Base-by-base conservation (phyloP, 1,140 invertebrate species). In the Drosophila busckii region DNA sequence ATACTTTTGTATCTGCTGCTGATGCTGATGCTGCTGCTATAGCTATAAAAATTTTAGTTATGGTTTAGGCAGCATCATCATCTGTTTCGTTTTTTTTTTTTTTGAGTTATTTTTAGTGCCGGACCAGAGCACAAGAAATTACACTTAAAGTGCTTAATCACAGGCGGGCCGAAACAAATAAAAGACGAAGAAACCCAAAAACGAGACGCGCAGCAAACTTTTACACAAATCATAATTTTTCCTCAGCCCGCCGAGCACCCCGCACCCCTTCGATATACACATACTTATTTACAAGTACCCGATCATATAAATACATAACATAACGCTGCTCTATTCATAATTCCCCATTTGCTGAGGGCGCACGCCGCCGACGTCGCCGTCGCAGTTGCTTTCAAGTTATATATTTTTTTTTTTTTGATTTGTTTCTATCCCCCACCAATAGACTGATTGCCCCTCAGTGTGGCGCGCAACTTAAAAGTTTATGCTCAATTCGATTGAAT, bases 101-200 rank as follows among this genome's bases (percentile, higher is more conserved):
- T 38, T 38, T 41, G 42, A 48, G 62, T 62, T 80, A 82, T 82
- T 82, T 73, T 65, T 82, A 82, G 71, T 70, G 45, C 40, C 15
- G 26, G 5, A 70, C 35, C 50, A 56, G 41, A 56, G 53, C 31
- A 58, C 26, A 32, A 19, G 12, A 19, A 69, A 80, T 80, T 80
- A 80, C 73, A 82, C 73, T 80, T 82, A 78, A 78, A 80, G 73
- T 80, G 75, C 73, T 80, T 80, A 80, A 80, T 80, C 73, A 80
- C 59, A 68, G 64, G 40, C 56, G 29, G n/a, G 25, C 34, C 42
- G n/a, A n/a, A n/a, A n/a, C n/a, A n/a, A n/a, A n/a, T 28, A 28
- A 42, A 26, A 42, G 25, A 41, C 13, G 23, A n/a, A n/a, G n/a
- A n/a, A n/a, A n/a, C n/a, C 42, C 63, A 53, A 62, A 42, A 32